Percentiles rank a stretch among this genome's conserved stretches.
Evolutionary conservation across 2,888 invertebrate genomes (phyloP).

Genomic region (Ferdinandea cuprea): DNA sequence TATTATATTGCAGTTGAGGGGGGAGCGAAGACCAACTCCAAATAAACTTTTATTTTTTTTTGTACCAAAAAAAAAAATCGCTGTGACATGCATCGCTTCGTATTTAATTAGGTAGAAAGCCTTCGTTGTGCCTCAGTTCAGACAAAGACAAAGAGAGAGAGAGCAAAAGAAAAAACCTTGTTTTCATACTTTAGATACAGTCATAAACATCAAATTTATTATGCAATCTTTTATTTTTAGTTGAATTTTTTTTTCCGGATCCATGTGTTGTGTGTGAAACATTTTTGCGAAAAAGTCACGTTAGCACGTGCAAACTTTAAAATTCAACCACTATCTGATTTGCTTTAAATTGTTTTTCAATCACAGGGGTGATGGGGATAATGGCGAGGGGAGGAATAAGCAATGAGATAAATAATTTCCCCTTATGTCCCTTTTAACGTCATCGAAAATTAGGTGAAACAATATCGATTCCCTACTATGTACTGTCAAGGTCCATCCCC

Average conservation of each 20-base stretch:
- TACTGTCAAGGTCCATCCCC: constrained; percentile 35
- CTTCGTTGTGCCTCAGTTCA: constrained; percentile 54
- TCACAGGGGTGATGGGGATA: constrained; percentile 18
- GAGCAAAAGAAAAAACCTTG: constrained; percentile 1
- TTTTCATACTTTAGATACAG: constrained; percentile 15
- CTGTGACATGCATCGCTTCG: constrained; percentile 65
- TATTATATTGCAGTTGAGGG: constrained; percentile 6
- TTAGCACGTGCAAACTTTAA: constrained; percentile 70
- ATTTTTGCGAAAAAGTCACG: constrained; percentile 57
- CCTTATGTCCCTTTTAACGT: not conserved
- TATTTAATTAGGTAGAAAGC: constrained; percentile 71
- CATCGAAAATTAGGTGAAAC: not conserved
- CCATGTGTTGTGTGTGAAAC: not conserved
- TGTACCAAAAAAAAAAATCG: constrained; percentile 1
- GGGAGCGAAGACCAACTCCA: constrained; percentile 13
- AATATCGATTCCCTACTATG: not conserved
- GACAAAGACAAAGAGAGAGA: not conserved
- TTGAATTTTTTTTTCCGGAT: no score
- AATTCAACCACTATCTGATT: constrained; percentile 65
- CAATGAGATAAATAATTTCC: not conserved
- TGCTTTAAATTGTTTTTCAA: constrained; percentile 33
- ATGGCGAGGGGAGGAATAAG: no score
- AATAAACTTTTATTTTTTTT: constrained; percentile 9
- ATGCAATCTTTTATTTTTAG: constrained; percentile 10
- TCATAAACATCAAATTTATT: constrained; percentile 44